Base-by-base conservation (phyloP, 2,797 vertebrate genomes). In the Phalloptychus januarius region DNA sequence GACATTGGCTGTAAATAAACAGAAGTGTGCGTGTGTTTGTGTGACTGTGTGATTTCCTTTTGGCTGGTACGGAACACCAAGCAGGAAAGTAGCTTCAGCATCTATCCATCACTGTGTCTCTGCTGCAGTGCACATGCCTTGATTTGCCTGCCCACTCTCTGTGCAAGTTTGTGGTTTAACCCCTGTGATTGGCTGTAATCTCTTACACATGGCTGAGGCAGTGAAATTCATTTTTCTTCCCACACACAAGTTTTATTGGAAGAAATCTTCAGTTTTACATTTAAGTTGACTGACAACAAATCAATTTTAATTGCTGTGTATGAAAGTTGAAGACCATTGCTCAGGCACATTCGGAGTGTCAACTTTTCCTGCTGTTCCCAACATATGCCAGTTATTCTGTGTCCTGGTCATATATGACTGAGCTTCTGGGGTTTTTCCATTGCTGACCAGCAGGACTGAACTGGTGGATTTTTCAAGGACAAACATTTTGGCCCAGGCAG, bases 181-280 rank as follows among this genome's bases (percentile, higher is more conserved):
- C 48, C 28, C 67, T 84, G 79, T 92, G 92, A 92, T 91, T 92
- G 87, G 90, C 54, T 85, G 65, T 93, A 93, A 93, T 92, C 84
- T 86, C 90, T 88, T 91, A 92, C 93, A 93, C 88, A 94, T 93
- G 91, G 82, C 79, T 65, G 33, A 33, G 58, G 71, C 28, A 44
- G 31, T 78, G 31, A 72, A 77, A 50, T 48, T 74, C 54, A 38
- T 38, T 65, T 38, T 36, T 65, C 33, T 65, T 36, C 18, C 61
- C 11, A 2, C 20, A 5, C 63, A 40, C 65, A 25, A 42, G 38
- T 25, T 42, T 40, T 25, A 67, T 67, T 67, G 38, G 38, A 25
- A 0, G 4, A 40, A 67, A 42, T 67, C 4, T 23, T 42, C 11
- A 25, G 65, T 42, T 67, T 67, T 67, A 67, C 38, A 42, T 67